Conservation (phyloP, 2,888 invertebrate species). For the Subacronicta megacephala region DNA sequence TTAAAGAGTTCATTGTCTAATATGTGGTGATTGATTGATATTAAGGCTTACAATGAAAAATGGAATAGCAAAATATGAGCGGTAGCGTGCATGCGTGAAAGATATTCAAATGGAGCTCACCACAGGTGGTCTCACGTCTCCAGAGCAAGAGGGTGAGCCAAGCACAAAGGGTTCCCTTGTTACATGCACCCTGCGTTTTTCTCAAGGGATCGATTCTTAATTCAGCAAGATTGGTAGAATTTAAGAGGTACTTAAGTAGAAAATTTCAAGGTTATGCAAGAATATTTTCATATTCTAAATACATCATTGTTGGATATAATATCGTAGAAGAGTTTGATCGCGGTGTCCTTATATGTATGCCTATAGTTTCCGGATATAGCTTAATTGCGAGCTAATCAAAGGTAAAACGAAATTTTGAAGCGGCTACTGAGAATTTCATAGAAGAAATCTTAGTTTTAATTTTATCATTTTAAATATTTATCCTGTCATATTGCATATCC, state of each 20-base stretch:
- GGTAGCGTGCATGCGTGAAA: slow-evolving; percentile 42
- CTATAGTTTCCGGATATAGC: too few relatives aligned
- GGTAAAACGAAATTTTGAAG: too few relatives aligned
- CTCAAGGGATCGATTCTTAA: slow-evolving; percentile 39
- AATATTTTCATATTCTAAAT: too few relatives aligned
- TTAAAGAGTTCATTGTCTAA: background rate
- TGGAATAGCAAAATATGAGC: slow-evolving; percentile 14
- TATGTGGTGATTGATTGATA: slow-evolving; percentile 18
- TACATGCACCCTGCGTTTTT: slow-evolving; percentile 39
- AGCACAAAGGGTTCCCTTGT: slow-evolving; percentile 29
- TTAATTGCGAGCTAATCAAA: too few relatives aligned
- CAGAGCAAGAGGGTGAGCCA: slow-evolving; percentile 27
- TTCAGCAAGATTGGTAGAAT: slow-evolving; percentile 39
- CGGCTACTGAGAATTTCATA: too few relatives aligned
- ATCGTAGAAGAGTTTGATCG: too few relatives aligned
- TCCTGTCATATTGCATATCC: too few relatives aligned
- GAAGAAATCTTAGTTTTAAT: too few relatives aligned
- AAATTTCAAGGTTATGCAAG: too few relatives aligned
- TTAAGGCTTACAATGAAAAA: slow-evolving; percentile 25
- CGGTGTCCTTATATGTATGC: too few relatives aligned
- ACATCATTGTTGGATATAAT: too few relatives aligned
- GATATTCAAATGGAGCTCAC: slow-evolving; percentile 30
- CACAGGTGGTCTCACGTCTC: slow-evolving; percentile 46
- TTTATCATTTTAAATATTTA: too few relatives aligned
- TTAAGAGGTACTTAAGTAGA: background rate